Conservation (phyloP, 2,113 vertebrate genomes). For the Mola mola region DNA sequence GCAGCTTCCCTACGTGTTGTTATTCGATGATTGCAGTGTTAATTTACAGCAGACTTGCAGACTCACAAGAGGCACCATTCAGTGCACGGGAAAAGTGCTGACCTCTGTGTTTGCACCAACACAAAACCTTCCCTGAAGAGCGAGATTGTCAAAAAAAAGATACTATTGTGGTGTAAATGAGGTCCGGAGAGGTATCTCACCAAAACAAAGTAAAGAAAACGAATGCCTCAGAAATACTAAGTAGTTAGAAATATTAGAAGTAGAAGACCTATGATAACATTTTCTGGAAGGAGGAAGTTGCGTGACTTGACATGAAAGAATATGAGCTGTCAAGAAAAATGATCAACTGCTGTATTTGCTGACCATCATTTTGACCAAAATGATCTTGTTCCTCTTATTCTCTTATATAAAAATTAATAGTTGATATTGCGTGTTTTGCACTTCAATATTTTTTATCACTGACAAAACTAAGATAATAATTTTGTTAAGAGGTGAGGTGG, state of each 20-base stretch:
- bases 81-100: conserved; percentile 31
- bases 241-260: neutral
- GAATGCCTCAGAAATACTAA: too few relatives aligned
- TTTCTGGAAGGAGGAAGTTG: conserved; percentile 14
- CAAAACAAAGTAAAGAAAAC: too few relatives aligned
- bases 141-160: too few relatives aligned
- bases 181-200: too few relatives aligned
- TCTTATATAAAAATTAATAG: too few relatives aligned
- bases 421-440: too few relatives aligned
- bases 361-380: neutral
- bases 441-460: too few relatives aligned
- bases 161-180: too few relatives aligned
- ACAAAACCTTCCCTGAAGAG: conserved; percentile 27
- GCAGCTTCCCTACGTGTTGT: too few relatives aligned
- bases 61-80: conserved; percentile 33
- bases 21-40: too few relatives aligned
- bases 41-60: conserved; percentile 13
- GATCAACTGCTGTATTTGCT: conserved; percentile 1
- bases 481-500: too few relatives aligned
- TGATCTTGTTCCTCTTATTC: neutral
- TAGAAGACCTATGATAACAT: neutral
- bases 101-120: conserved; percentile 5
- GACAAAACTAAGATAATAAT: too few relatives aligned
- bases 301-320: neutral
- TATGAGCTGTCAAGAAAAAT: neutral